Evolutionary conservation across 2,888 invertebrate species (phyloP).

Genomic region (Halictus quadricinctus): DNA sequence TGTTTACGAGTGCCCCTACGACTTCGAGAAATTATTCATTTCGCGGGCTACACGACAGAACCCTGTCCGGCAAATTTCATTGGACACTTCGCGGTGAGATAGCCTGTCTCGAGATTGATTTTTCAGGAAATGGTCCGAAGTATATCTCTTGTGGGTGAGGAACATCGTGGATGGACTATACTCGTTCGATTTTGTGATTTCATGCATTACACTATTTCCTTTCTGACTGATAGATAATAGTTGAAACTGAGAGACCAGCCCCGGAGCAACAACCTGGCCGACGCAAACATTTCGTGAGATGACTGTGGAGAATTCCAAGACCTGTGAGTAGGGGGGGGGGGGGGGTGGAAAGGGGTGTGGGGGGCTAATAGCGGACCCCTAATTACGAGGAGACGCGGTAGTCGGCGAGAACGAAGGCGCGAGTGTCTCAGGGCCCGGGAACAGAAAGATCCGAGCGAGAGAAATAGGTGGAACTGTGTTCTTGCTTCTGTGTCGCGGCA

Average conservation of each 20-base stretch:
- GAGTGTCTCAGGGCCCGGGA: constrained; percentile 8
- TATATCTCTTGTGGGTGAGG: not conserved
- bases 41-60: not conserved
- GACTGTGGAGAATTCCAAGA: not conserved
- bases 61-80: not conserved
- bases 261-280: not conserved
- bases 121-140: not conserved
- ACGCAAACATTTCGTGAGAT: not conserved
- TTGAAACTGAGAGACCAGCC: not conserved
- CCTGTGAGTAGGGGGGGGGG: not conserved
- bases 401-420: not conserved
- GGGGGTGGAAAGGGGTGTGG: not conserved
- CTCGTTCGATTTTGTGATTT: not conserved
- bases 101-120: not conserved
- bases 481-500: constrained; percentile 29
- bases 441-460: constrained; percentile 20
- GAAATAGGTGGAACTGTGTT: not conserved
- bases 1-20: not conserved
- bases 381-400: constrained; percentile 30
- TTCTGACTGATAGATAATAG: not conserved
- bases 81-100: not conserved
- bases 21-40: not conserved
- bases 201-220: not conserved
- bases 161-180: not conserved
- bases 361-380: constrained; percentile 24